Evolutionary conservation across 2,113 vertebrate genomes (phyloP).

Genomic region (Ageneiosus marmoratus): DNA sequence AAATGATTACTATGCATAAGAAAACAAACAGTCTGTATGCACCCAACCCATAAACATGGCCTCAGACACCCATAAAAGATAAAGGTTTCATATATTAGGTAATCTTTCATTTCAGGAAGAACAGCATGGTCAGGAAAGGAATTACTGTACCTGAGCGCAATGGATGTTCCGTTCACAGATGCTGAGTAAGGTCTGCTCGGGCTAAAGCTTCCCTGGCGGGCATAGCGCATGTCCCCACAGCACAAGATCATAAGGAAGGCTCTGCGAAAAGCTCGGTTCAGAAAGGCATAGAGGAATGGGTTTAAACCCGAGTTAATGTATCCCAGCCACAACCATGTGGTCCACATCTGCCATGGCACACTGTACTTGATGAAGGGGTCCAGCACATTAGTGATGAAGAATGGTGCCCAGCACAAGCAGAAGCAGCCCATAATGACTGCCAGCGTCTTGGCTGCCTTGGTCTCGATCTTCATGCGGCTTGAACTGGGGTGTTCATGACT

Average conservation of each 20-base stretch:
- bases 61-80: slow-evolving; percentile 20
- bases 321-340: slow-evolving; percentile 79
- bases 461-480: slow-evolving; percentile 76
- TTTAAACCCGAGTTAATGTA: slow-evolving; percentile 81
- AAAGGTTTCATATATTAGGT: slow-evolving; percentile 28
- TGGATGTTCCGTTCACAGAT: slow-evolving; percentile 75
- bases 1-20: slow-evolving; percentile 14
- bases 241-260: slow-evolving; percentile 78
- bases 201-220: slow-evolving; percentile 66
- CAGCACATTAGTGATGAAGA: slow-evolving; percentile 78
- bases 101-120: slow-evolving; percentile 39
- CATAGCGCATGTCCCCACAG: slow-evolving; percentile 71
- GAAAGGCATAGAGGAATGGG: slow-evolving; percentile 79
- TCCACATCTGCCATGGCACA: slow-evolving; percentile 80
- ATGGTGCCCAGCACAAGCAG: slow-evolving; percentile 79
- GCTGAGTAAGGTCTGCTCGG: slow-evolving; percentile 63
- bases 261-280: slow-evolving; percentile 78
- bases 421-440: slow-evolving; percentile 81
- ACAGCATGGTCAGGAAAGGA: slow-evolving; percentile 16
- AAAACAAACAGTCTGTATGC: not conserved
- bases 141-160: slow-evolving; percentile 74
- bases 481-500: slow-evolving; percentile 51
- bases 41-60: slow-evolving; percentile 6
- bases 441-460: slow-evolving; percentile 78
- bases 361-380: slow-evolving; percentile 79